Base-by-base conservation (phyloP, 1,140 invertebrate species). In the Pristionchus pacificus region DNA sequence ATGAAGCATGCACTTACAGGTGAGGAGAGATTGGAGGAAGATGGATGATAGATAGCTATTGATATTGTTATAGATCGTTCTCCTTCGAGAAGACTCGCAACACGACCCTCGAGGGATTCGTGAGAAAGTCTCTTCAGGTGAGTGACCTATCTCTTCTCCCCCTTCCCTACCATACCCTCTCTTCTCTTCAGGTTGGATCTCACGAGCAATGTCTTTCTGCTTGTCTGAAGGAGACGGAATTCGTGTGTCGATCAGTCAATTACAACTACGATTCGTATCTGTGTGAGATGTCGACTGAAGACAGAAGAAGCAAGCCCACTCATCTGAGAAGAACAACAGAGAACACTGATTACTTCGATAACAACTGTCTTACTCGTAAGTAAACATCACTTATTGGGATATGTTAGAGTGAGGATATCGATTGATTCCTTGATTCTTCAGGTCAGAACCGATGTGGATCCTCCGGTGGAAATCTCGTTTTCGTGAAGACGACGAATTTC, bases 231-330 rank as follows among this genome's bases (percentile, higher is more conserved):
- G 81, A 83, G 66, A 73, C 73, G 49, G 82, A 84, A 62, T 83
- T 83, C 64, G 78, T 83, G 3, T 83, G 81, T 68, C 81, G 83
- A 19, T 83, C 81, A 31, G 82, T 83, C 28, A 83, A 83, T 69
- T 83, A 83, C 79, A 84, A 83, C 60, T 84, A 84, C 61, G 81
- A 83, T 28, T 74, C 30, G n/a, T 83, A 81, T 27, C 69, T 78
- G n/a, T 83, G 81, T 70, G 81, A 83, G 64, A 65, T 83, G 58
- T 80, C 76, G 27, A 83, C 80, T 25, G 82, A 83, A 72, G 81
- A 83, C 61, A 74, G 83, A 59, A 74, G 81, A 24, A 83, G 80
- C 1, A 83, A 83, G 60, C 81, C 81, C 19, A 81, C 75, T 19
- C 79, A 84, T 70, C 60, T 83, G 60, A 61, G 79, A 3, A 81